Evolutionary conservation across 2,113 vertebrate genomes (phyloP).

Genomic region (Spheniscus mendiculus): DNA sequence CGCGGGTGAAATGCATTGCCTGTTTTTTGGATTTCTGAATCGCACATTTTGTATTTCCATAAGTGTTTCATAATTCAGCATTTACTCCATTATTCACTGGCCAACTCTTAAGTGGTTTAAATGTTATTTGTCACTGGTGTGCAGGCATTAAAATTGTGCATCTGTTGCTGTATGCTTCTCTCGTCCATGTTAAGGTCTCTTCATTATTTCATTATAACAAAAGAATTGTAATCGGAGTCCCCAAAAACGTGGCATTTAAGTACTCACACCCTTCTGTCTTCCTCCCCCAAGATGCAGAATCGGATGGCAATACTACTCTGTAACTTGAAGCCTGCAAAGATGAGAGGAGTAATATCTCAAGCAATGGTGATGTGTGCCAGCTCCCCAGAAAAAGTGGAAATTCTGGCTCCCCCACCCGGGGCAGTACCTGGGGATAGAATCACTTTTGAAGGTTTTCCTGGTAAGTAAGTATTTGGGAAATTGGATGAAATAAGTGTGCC

Average conservation of each 20-base stretch:
- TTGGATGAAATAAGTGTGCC: background rate
- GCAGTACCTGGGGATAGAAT: slow-evolving; percentile 88
- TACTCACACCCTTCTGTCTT: background rate
- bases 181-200: background rate
- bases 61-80: background rate
- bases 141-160: background rate
- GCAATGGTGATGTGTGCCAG: slow-evolving; percentile 95
- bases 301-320: slow-evolving; percentile 91
- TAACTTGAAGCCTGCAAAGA: slow-evolving; percentile 91
- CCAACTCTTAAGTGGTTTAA: background rate
- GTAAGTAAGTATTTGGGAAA: slow-evolving; percentile 65
- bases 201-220: background rate
- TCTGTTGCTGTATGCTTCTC: background rate
- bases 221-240: background rate
- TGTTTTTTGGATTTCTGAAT: background rate
- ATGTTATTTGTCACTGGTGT: background rate
- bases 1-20: background rate
- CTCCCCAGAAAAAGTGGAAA: slow-evolving; percentile 90
- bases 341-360: slow-evolving; percentile 90
- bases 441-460: slow-evolving; percentile 86
- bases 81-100: background rate
- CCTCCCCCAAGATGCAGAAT: slow-evolving; percentile 88
- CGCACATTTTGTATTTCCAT: background rate
- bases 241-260: background rate
- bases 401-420: slow-evolving; percentile 86